A percentile compares a stretch with the other conserved stretches of the same genome.
Evolutionary conservation across 1,140 invertebrate genomes (phyloP).

Genomic region (Holotrichia oblita): DNA sequence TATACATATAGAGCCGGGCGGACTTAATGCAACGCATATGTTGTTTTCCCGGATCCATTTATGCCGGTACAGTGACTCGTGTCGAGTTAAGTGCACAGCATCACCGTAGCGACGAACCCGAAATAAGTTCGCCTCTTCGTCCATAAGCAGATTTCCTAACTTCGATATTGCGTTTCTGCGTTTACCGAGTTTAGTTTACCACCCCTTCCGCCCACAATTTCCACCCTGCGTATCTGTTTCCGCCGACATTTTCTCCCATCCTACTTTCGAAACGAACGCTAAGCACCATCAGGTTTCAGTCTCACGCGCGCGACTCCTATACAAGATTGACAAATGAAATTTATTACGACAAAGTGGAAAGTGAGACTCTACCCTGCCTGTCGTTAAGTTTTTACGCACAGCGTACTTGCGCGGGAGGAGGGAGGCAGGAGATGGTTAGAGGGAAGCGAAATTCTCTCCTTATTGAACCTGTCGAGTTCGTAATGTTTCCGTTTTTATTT

Average conservation of each 20-base stretch:
- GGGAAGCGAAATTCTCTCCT: background rate
- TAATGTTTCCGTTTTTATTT: slow-evolving; percentile 31
- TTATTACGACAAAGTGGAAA: slow-evolving; percentile 31
- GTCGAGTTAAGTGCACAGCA: slow-evolving; percentile 55
- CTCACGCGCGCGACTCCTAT: background rate
- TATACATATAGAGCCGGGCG: background rate
- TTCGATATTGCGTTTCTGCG: slow-evolving; percentile 39
- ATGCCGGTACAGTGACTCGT: slow-evolving; percentile 54
- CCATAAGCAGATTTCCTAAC: slow-evolving; percentile 43
- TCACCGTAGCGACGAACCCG: slow-evolving; percentile 39
- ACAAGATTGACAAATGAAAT: slow-evolving; percentile 23
- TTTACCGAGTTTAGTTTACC: slow-evolving; percentile 22
- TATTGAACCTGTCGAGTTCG: background rate
- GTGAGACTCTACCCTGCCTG: background rate
- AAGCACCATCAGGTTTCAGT: too few species aligned
- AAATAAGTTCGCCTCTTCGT: slow-evolving; percentile 35
- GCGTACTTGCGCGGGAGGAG: background rate
- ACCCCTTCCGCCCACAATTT: background rate
- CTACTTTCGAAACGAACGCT: background rate
- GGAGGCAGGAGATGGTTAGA: background rate
- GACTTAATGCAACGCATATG: slow-evolving; percentile 58
- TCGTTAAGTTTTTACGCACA: background rate
- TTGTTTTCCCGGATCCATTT: slow-evolving; percentile 58
- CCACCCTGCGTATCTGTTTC: background rate
- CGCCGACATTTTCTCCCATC: background rate